Base-by-base conservation (phyloP, 2,888 invertebrate genomes). In the Eupithecia pulchellata region DNA sequence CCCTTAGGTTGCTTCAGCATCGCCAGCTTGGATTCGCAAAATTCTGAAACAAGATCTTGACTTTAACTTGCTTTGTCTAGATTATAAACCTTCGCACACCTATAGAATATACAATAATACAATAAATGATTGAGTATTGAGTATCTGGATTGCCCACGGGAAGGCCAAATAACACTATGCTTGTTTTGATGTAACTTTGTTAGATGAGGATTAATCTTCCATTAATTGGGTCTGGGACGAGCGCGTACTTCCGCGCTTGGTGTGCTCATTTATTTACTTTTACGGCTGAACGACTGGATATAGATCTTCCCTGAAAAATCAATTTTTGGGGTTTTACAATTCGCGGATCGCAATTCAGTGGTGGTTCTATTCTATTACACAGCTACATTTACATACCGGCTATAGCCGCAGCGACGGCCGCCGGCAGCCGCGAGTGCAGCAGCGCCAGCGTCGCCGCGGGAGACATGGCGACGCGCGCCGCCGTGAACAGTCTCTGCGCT, bases 401-500 rank as follows among this genome's bases (percentile, higher is more conserved):
- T 60, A 91, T 80, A 58, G 89, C 88, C 0, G 78, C 76, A n/a
- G 88, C 95, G 61, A 97, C 95, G 4, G 96, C 96, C 68, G 95
- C 94, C 0, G 87, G 87, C 73, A 88, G 79, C 3, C 77, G 96
- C 0, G 97, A 97, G 86, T 96, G 96, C 71, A 98, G 95, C 75
- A 98, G 92, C 80, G 97, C 96, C 79, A 95, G 95, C 25, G 97
- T 96, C 66, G 97, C 97, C 30, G 96, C 95, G 0, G 97, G 96
- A 2, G 98, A 98, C 91, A 98, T 96, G 81, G 97, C 97, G 9
- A 97, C 97, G 75, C 97, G 94, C 1, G 97, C 97, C 30, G 98
- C 95, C 2, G 97, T 97, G 82, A 96, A 95, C 78, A 98, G 93
- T 86, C 84, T 80, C 81, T 82, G 82, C 73, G 86, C 87, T 32